Percentiles rank a stretch among this genome's conserved stretches.
phyloP scores from a whole-genome alignment of 2,888 invertebrate genomes.

The Mesorhabditis belari region DNA sequence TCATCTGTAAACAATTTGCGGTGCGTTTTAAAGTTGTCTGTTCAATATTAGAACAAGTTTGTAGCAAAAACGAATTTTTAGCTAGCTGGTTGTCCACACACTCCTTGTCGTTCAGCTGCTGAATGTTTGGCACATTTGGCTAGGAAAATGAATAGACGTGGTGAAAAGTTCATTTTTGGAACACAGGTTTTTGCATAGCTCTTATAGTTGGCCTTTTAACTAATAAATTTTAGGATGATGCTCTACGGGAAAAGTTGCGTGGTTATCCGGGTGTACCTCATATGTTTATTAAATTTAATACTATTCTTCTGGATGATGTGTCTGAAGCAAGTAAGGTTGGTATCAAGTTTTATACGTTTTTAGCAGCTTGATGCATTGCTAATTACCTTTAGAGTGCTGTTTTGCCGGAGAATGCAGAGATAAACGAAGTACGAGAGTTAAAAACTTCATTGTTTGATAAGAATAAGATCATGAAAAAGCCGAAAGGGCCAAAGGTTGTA shows the following conservation, averaged over 20 bases:
- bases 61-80: not conserved
- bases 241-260: slow-evolving; percentile 33
- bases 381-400: slow-evolving; percentile 3
- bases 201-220: not conserved
- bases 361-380: not conserved
- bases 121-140: slow-evolving; percentile 42
- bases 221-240: slow-evolving; percentile 27
- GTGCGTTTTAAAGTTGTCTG: too few species aligned
- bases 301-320: slow-evolving; percentile 39
- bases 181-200: slow-evolving; percentile 23
- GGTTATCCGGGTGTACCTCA: slow-evolving; percentile 36
- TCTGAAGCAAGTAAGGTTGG: slow-evolving; percentile 11
- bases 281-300: slow-evolving; percentile 44
- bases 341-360: slow-evolving; percentile 1
- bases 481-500: slow-evolving; percentile 18
- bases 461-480: slow-evolving; percentile 14
- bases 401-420: slow-evolving; percentile 13
- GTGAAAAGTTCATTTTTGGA: slow-evolving; percentile 43
- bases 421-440: slow-evolving; percentile 16
- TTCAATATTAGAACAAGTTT: not conserved
- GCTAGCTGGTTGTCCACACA: slow-evolving; percentile 37
- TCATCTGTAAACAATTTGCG: slow-evolving; percentile 42
- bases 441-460: slow-evolving; percentile 8
- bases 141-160: slow-evolving; percentile 27
- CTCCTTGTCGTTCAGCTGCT: slow-evolving; percentile 25